Conservation (phyloP, 2,113 vertebrate genomes). For the Sakesphorus luctuosus region DNA sequence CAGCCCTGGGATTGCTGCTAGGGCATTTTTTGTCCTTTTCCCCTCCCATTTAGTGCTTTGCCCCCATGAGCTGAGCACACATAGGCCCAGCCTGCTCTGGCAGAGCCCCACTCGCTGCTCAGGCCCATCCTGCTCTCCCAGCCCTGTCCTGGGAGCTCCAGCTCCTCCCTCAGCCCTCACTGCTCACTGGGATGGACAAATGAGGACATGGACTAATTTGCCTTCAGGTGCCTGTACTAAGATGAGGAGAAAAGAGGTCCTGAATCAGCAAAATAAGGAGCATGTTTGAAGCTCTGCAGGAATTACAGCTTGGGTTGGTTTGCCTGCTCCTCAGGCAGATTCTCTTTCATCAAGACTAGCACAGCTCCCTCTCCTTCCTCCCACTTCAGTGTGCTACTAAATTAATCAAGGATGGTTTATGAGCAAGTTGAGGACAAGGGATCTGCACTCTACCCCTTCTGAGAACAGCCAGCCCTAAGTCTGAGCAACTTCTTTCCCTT, state of each 20-base stretch:
- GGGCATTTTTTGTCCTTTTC: neutral
- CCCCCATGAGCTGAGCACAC: neutral
- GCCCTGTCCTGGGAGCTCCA: neutral
- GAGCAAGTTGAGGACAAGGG: neutral
- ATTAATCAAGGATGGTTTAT: neutral
- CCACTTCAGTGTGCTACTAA: neutral
- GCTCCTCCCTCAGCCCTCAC: neutral
- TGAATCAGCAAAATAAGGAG: neutral
- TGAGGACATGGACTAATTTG: neutral
- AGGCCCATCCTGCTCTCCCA: too few species aligned
- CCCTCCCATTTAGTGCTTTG: neutral
- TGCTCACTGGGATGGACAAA: neutral
- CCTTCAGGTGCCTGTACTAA: neutral
- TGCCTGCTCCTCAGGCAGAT: neutral
- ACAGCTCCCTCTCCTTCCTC: neutral
- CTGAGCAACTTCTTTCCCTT: neutral
- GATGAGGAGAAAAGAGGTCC: neutral
- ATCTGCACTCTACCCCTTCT: neutral
- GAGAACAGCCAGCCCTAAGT: neutral
- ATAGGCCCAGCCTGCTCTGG: rapidly evolving
- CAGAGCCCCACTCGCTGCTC: neutral
- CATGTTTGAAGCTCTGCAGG: neutral
- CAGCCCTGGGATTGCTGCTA: neutral
- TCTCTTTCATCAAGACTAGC: neutral
- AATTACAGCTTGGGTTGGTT: neutral